A percentile compares a stretch with the other conserved stretches of the same genome.
Evolutionary conservation across 2,888 invertebrate species (phyloP).

Genomic region (Altica lythri): DNA sequence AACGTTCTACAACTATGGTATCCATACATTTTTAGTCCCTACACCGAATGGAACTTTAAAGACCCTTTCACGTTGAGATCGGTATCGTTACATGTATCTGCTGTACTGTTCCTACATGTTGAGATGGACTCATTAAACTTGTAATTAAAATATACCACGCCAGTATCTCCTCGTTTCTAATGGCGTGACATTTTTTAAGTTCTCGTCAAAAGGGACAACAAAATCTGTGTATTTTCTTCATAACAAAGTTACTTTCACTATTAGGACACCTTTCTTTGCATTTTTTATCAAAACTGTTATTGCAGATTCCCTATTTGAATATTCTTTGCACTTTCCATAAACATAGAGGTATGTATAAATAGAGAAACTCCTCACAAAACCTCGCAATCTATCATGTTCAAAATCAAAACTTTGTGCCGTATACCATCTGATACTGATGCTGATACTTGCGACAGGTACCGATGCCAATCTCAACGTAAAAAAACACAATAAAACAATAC

Average conservation of each 20-base stretch:
- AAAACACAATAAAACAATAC: not conserved
- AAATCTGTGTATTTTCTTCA: conserved; percentile 12
- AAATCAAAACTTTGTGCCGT: conserved; percentile 3
- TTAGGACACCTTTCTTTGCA: conserved; percentile 2
- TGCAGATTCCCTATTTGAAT: conserved; percentile 12
- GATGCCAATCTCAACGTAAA: conserved; percentile 19
- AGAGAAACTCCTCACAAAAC: conserved; percentile 9
- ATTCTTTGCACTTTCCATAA: conserved; percentile 14
- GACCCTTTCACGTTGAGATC: no score
- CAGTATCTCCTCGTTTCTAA: no score
- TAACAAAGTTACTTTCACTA: conserved; percentile 7
- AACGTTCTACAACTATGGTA: no score
- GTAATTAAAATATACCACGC: no score
- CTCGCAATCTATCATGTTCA: conserved; percentile 4
- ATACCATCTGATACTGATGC: conserved; percentile 16
- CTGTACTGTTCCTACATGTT: no score
- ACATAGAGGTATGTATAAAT: conserved; percentile 15
- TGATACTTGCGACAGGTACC: conserved; percentile 18
- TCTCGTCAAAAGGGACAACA: conserved; percentile 7
- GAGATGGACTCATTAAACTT: no score
- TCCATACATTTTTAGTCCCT: no score
- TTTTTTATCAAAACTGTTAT: conserved; percentile 8
- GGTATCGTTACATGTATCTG: no score
- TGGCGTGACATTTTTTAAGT: conserved; percentile 12
- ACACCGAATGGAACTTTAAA: no score